These are phyloP conservation scores for Hirudo medicinalis DNA, from an alignment of 1,140 invertebrate species.

Conservation along the genomic window DNA sequence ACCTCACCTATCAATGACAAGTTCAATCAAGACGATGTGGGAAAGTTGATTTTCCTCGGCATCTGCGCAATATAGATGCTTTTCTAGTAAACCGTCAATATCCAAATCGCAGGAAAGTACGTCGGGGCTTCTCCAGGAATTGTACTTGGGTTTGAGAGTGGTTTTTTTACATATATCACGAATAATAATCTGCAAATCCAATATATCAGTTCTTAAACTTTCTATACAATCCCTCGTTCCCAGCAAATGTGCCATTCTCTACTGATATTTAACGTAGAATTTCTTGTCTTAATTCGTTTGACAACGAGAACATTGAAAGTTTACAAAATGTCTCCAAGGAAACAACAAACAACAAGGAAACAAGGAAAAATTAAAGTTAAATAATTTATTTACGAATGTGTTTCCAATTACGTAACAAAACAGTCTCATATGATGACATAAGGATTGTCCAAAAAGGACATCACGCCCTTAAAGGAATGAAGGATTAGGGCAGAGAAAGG, in stretches of 20 bases:
- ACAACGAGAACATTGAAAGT: too few species aligned
- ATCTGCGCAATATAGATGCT: slow-evolving; percentile 31
- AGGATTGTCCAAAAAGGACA: too few species aligned
- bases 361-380: too few species aligned
- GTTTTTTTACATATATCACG: slow-evolving; percentile 29
- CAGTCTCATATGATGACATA: too few species aligned
- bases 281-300: too few species aligned
- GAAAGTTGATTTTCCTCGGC: slow-evolving; percentile 37
- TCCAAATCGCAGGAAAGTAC: slow-evolving; percentile 35
- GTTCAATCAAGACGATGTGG: slow-evolving; percentile 38
- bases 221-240: slow-evolving; percentile 35
- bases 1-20: slow-evolving; percentile 39
- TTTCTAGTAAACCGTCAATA: slow-evolving; percentile 34
- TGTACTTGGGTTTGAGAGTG: slow-evolving; percentile 31
- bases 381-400: too few species aligned
- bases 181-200: slow-evolving; percentile 35
- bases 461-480: too few species aligned
- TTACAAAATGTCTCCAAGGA: too few species aligned
- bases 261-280: too few species aligned
- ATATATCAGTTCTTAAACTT: slow-evolving; percentile 34
- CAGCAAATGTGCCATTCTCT: slow-evolving; percentile 34
- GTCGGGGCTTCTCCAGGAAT: slow-evolving; percentile 41
- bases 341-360: too few species aligned
- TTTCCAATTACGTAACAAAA: too few species aligned
- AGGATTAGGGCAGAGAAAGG: too few species aligned